These are phyloP conservation scores for Myotis daubentonii DNA, from an alignment of 2,797 vertebrate genomes.

Conservation along the genomic window DNA sequence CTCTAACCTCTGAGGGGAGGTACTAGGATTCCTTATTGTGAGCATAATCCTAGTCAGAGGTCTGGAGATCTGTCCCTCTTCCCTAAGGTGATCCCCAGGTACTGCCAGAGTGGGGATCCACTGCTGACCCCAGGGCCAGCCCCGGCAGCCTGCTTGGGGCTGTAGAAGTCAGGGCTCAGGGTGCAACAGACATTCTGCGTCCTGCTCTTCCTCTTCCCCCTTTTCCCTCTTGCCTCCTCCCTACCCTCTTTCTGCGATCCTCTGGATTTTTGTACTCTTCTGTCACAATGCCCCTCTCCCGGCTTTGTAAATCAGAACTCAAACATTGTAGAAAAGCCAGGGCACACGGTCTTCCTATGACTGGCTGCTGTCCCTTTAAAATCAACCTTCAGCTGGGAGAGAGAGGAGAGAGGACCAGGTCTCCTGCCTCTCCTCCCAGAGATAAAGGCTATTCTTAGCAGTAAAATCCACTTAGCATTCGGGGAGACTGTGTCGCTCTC, in stretches of 20 bases:
- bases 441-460: slow-evolving; percentile 16
- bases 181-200: background rate
- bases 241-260: background rate
- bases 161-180: background rate
- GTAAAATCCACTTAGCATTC: background rate
- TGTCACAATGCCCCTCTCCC: background rate
- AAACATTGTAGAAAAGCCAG: background rate
- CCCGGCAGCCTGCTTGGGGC: background rate
- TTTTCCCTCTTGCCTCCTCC: background rate
- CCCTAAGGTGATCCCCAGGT: background rate
- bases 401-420: background rate
- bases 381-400: background rate
- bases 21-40: background rate
- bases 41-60: background rate
- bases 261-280: background rate
- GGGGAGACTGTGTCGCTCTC: background rate
- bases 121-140: background rate
- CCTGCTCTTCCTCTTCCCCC: background rate
- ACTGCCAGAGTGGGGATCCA: background rate
- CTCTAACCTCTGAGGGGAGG: slow-evolving; percentile 3
- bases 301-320: background rate
- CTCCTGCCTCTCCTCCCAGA: slow-evolving; percentile 38
- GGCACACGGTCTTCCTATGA: background rate
- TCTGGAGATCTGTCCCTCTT: background rate
- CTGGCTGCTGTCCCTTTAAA: background rate